Conservation (phyloP, 2,113 vertebrate genomes). For the Brachirus orientalis region DNA sequence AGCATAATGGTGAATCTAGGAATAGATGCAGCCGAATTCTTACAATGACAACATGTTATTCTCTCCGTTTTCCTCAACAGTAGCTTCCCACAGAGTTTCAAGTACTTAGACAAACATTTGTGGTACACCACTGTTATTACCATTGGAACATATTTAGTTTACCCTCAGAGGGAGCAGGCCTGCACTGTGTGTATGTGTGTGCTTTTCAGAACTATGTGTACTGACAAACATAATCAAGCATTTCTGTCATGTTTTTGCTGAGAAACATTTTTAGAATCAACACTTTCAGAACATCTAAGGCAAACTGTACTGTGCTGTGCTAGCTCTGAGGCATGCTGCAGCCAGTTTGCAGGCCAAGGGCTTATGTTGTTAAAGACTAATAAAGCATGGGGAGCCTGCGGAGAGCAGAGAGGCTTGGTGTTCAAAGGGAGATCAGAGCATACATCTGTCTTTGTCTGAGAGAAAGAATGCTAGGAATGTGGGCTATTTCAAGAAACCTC, state of each 20-base stretch:
- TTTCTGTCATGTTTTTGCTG: conserved; percentile 27
- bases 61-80: conserved; percentile 42
- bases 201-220: neutral
- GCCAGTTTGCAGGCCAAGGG: conserved; percentile 56
- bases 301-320: conserved; percentile 4
- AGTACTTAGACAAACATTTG: conserved; percentile 43
- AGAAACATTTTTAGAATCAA: conserved; percentile 10
- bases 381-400: conserved; percentile 69
- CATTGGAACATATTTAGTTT: conserved; percentile 37
- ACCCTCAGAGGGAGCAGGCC: conserved; percentile 15
- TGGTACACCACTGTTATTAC: conserved; percentile 48
- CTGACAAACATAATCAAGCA: conserved; percentile 8
- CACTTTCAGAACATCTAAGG: conserved; percentile 14
- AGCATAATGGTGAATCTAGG: conserved; percentile 56
- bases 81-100: conserved; percentile 44
- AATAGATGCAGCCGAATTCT: conserved; percentile 43
- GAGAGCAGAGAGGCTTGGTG: conserved; percentile 53
- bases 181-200: conserved; percentile 5
- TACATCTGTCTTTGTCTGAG: conserved; percentile 75
- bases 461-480: conserved; percentile 77
- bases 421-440: conserved; percentile 74
- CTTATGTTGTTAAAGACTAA: conserved; percentile 70
- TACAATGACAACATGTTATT: conserved; percentile 31
- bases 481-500: conserved; percentile 73
- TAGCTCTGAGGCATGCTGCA: conserved; percentile 11